These are phyloP conservation scores for Isoperla grammatica DNA, from an alignment of 2,888 invertebrate species.

Conservation along the genomic window DNA sequence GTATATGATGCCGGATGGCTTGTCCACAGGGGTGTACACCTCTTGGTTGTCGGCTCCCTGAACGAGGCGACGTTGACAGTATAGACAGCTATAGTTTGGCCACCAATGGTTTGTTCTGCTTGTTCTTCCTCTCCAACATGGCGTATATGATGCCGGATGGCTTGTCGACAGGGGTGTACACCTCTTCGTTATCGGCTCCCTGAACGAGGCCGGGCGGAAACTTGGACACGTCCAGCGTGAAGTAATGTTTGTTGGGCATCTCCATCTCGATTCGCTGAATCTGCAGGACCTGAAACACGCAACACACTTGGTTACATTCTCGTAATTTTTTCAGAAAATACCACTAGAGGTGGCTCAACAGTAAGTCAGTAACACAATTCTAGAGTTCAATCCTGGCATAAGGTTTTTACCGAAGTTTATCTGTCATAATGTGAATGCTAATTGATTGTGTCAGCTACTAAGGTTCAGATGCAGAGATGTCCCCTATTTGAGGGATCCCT, in stretches of 20 bases:
- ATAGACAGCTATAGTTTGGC: too few relatives aligned
- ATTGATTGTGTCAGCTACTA: too few relatives aligned
- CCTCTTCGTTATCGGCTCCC: constrained; percentile 59
- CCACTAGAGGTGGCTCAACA: background rate
- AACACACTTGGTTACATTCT: background rate
- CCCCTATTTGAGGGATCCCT: too few relatives aligned
- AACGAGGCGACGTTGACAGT: constrained; percentile 39
- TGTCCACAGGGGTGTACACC: constrained; percentile 71
- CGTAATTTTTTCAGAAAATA: background rate
- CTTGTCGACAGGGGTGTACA: constrained; percentile 71
- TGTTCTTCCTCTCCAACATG: constrained; percentile 53
- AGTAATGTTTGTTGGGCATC: constrained; percentile 79
- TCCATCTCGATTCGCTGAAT: constrained; percentile 65
- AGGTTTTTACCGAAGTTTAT: too few relatives aligned
- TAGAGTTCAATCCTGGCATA: too few relatives aligned
- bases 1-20: constrained; percentile 70
- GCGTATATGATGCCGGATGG: constrained; percentile 73
- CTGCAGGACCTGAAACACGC: constrained; percentile 42
- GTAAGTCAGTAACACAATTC: too few relatives aligned
- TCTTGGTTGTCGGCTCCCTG: constrained; percentile 60
- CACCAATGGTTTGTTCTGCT: too few relatives aligned
- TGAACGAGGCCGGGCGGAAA: constrained; percentile 60
- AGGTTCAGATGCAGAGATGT: too few relatives aligned
- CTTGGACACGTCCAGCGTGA: constrained; percentile 66
- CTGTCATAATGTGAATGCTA: too few relatives aligned